These are phyloP conservation scores for Lates calcarifer DNA, from an alignment of 2,113 vertebrate genomes.

Conservation along the genomic window DNA sequence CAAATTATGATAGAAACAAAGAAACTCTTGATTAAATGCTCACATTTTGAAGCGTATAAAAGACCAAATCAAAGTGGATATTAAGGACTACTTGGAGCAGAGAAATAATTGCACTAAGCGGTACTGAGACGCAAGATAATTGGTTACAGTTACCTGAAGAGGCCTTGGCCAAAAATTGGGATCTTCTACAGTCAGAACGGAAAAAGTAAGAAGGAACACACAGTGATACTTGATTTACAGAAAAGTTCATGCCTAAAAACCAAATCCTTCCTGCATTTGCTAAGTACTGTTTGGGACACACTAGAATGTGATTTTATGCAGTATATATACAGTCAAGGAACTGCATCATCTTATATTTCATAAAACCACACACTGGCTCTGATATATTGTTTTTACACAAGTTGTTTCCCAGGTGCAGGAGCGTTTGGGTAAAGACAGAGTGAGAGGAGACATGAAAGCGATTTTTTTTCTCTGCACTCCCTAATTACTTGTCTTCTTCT, in stretches of 20 bases:
- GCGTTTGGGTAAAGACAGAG: constrained; percentile 50
- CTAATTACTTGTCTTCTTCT: constrained; percentile 76
- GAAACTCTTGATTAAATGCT: background rate
- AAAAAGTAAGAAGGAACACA: background rate
- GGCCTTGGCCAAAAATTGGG: background rate
- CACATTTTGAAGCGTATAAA: background rate
- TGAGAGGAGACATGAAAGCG: constrained; percentile 65
- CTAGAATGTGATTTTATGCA: no score
- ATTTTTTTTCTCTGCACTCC: constrained; percentile 69
- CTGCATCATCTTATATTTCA: constrained; percentile 21
- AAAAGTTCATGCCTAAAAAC: no score
- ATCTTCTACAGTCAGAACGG: background rate
- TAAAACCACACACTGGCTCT: constrained; percentile 22
- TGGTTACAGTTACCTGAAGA: background rate
- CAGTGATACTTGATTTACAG: no score
- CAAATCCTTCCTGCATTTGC: no score
- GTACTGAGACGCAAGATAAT: background rate
- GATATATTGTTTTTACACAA: constrained; percentile 42
- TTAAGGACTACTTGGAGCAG: background rate
- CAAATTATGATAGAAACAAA: background rate
- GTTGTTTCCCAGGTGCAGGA: constrained; percentile 52
- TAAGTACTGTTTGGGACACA: no score
- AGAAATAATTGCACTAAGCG: background rate
- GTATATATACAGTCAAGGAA: constrained; percentile 9
- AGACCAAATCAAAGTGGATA: background rate